Evolutionary conservation across 64 coral and sea anemone species (phyloP), one percentile per base, ranked within the genome.

Genomic region (Actinia equina): DNA sequence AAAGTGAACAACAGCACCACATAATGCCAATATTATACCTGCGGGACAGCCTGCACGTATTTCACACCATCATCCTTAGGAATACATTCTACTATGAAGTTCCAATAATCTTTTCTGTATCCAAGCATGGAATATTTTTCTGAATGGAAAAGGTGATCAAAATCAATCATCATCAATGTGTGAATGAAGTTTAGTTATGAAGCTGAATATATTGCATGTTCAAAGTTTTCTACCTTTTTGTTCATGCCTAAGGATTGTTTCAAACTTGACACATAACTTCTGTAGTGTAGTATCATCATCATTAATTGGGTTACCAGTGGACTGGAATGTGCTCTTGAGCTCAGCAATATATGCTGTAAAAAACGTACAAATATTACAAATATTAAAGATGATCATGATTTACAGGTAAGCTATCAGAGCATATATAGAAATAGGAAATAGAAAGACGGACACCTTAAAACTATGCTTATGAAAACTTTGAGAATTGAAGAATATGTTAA

Each of bases 261-360:
- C 97, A 46, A 99, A 88, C 91, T 99, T 99, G 60, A 99, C 97
- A 88, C 97, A 99, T 14, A 99, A 88, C 85, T 99, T 99, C 77
- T 99, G 97, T 79, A 99, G 89, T 62, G 62, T 92, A 49, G 89
- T 91, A 43, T 99, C 93, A 84, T 99, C 93, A 87, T 99, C 97
- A 52, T 86, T 94, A 27, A 99, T 88, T 15, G 97, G 93, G 19
- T 86, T 45, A 61, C 94, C 86, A 42, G 85, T 86, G 52, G 83
- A 80, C n/a, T 95, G 86, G 53, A 92, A 88, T 41, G 74, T 84
- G 4, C 74, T 86, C 43, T 86, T 91, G 82, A 99, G 86, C 69
- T 99, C 88, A 71, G 93, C 91, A 61, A 95, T 79, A 86, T 88
- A 89, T 52, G 54, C 96, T 98, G 63, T 57, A 81, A 7, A 49